Conservation (phyloP, 1,140 invertebrate species). For the Eumeta japonica region DNA sequence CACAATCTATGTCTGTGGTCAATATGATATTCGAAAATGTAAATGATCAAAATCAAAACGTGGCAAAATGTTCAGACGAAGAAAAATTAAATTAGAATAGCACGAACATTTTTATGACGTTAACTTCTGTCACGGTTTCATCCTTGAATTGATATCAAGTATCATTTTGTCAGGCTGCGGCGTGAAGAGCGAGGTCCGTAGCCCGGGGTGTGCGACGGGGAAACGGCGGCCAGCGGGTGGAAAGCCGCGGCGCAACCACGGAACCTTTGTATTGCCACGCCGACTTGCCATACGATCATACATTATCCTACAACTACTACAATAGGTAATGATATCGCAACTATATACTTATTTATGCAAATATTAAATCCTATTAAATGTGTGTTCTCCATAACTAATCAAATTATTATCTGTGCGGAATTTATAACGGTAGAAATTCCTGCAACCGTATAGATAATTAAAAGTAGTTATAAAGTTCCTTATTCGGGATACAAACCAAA, state of each 20-base stretch:
- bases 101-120: neutral
- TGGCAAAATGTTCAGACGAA: conserved; percentile 4
- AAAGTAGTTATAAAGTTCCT: too few relatives aligned
- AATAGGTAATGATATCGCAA: conserved; percentile 58
- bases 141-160: too few relatives aligned
- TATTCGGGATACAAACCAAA: too few relatives aligned
- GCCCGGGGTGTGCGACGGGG: conserved; percentile 59
- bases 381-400: too few relatives aligned
- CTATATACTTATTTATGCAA: too few relatives aligned
- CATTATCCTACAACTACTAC: conserved; percentile 66
- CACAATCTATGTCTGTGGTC: too few relatives aligned
- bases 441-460: too few relatives aligned
- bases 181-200: conserved; percentile 62
- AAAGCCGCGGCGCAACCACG: conserved; percentile 3
- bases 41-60: conserved; percentile 6
- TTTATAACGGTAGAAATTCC: too few relatives aligned
- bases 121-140: too few relatives aligned
- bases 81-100: conserved; percentile 3
- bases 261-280: conserved; percentile 19
- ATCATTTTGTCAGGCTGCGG: conserved; percentile 28
- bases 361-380: too few relatives aligned
- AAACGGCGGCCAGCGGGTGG: conserved; percentile 52
- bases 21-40: too few relatives aligned
- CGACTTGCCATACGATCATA: conserved; percentile 56
- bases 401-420: too few relatives aligned